Conservation (phyloP, 2,113 vertebrate species). For the Polypterus senegalus region DNA sequence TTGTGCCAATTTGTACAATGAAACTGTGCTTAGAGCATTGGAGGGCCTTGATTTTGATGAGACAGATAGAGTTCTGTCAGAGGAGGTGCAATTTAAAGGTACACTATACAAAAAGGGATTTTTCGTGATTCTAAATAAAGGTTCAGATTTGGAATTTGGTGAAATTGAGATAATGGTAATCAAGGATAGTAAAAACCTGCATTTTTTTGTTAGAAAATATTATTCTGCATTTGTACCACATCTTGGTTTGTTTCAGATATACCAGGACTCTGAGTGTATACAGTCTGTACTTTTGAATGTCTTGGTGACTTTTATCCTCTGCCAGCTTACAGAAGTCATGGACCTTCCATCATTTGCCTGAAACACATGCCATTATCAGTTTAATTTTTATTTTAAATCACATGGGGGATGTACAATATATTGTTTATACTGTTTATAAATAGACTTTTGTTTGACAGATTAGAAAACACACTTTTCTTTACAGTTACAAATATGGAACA, state of each 20-base stretch:
- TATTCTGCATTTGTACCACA: background rate
- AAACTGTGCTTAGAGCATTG: background rate
- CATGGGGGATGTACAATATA: no score
- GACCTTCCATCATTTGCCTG: no score
- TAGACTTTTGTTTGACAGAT: background rate
- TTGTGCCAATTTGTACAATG: background rate
- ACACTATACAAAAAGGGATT: background rate
- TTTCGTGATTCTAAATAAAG: background rate
- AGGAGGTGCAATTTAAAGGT: background rate
- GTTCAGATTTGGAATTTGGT: background rate
- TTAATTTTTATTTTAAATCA: no score
- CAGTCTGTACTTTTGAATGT: background rate
- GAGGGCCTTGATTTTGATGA: background rate
- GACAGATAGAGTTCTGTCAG: background rate
- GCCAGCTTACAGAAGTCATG: background rate
- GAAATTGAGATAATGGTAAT: constrained; percentile 1
- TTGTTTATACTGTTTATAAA: background rate
- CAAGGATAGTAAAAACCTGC: background rate
- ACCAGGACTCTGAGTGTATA: background rate
- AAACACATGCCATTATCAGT: no score
- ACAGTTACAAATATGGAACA: background rate
- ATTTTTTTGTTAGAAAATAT: background rate
- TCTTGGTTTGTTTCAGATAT: background rate
- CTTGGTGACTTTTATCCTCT: background rate
- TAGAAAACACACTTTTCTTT: background rate